Evolutionary conservation across 2,113 vertebrate genomes (phyloP), one percentile per base, ranked within the genome.

Genomic region (Crotalus helleri): DNA sequence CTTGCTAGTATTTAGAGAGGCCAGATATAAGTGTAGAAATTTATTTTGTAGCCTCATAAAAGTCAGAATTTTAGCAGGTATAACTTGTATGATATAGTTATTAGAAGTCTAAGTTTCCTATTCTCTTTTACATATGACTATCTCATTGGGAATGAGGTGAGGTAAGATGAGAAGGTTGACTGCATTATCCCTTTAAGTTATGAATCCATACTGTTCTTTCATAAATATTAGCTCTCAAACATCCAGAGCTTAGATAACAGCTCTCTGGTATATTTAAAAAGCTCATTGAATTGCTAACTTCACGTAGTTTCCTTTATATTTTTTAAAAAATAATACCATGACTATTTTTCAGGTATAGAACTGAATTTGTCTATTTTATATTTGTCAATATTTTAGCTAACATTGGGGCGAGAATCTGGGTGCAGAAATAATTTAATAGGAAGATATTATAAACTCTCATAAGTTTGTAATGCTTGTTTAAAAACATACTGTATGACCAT

Each of bases 131-230:
- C 58, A n/a, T 46, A 44, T 49, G 58, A 29, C 23, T 17, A 69
- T 49, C 15, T 19, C 51, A 51, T 46, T 90, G 29, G 23, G 17
- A 87, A 61, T 23, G 44, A 51, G 53, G 24, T 33, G 26, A 61
- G 53, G 55, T 58, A 46, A 85, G 54, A 58, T 53, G 49, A 85
- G 44, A 86, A 91, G 51, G 57, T 87, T 64, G 11, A 26, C 46
- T 64, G 51, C 13, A 19, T 44, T 87, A 87, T 15, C 81, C n/a
- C 55, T 91, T 91, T 46, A 58, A 87, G 29, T 11, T 59, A 92
- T 92, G 87, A 92, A 92, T 87, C 91, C 13, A 59, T 39, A 59
- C 21, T 86, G 33, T 57, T 85, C n/a, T 92, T 51, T 87, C 85
- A 92, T 21, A 23, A 59, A n/a, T 58, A 86, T 29, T 21, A 49